A percentile compares a stretch with the other conserved stretches of the same genome.
phyloP scores from a whole-genome alignment of 92 coral and sea anemone species.

The Zoanthus sansibaricus region DNA sequence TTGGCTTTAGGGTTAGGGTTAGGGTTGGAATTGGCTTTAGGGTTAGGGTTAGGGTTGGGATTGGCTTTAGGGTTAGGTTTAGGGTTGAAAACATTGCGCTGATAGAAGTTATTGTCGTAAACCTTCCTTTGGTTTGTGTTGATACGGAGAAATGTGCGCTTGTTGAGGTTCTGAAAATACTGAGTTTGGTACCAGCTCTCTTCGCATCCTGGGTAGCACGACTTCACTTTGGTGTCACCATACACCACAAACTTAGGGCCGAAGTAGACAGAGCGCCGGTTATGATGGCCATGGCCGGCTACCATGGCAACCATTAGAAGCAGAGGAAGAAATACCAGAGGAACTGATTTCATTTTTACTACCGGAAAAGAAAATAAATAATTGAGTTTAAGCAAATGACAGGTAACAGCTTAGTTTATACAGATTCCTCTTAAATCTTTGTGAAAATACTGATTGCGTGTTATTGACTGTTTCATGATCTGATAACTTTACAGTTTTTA shows the following conservation, averaged over 20 bases:
- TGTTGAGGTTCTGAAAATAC: slow-evolving; percentile 19
- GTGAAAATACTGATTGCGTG: too few relatives aligned
- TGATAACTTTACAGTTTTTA: too few relatives aligned
- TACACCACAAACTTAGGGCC: background rate
- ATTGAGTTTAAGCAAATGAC: too few relatives aligned
- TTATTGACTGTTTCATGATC: too few relatives aligned
- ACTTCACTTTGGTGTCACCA: background rate
- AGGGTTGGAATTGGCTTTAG: too few relatives aligned
- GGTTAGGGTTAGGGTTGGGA: too few relatives aligned
- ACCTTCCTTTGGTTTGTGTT: background rate
- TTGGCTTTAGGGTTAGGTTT: too few relatives aligned
- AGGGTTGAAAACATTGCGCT: background rate
- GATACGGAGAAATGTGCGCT: background rate
- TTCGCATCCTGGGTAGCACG: background rate
- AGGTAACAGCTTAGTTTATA: too few relatives aligned
- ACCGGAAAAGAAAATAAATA: background rate
- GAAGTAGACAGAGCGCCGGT: background rate
- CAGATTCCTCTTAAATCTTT: too few relatives aligned
- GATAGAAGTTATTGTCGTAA: slow-evolving; percentile 15
- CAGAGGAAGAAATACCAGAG: background rate
- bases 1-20: too few relatives aligned
- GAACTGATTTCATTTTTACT: background rate
- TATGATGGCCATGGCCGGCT: background rate
- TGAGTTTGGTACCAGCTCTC: background rate
- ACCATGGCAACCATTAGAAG: background rate